Conservation (phyloP, 2,113 vertebrate species). For the Myiozetetes cayanensis region DNA sequence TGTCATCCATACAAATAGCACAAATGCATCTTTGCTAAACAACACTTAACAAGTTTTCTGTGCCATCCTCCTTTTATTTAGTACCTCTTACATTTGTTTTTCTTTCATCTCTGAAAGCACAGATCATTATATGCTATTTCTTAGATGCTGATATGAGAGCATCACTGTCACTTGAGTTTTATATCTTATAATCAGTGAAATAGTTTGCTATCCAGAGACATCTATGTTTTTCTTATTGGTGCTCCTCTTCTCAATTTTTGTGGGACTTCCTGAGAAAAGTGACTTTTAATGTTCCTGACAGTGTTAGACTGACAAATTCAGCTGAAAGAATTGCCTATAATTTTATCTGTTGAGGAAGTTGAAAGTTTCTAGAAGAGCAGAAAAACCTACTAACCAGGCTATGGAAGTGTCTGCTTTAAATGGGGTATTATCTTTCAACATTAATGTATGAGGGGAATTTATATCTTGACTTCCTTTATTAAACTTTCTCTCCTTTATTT, state of each 20-base stretch:
- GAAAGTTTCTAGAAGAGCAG: background rate
- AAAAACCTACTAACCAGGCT: background rate
- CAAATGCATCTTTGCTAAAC: background rate
- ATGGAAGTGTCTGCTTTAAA: background rate
- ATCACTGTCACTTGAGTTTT: background rate
- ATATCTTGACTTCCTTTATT: background rate
- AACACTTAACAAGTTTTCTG: background rate
- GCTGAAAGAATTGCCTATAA: background rate
- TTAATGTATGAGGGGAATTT: background rate
- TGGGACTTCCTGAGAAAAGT: background rate
- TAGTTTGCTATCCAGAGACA: background rate
- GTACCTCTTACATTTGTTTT: constrained; percentile 17
- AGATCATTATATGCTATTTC: constrained; percentile 22
- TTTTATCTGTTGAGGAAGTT: background rate
- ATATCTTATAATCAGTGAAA: background rate
- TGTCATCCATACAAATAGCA: background rate
- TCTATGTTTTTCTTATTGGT: background rate
- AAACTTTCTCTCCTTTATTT: background rate
- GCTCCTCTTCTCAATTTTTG: background rate
- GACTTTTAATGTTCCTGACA: background rate
- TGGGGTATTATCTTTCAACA: background rate
- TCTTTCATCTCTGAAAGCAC: constrained; percentile 46
- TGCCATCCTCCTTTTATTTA: constrained; percentile 7
- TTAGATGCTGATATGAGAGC: background rate
- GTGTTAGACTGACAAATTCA: background rate